Evolutionary conservation across 2,888 invertebrate genomes (phyloP).

Genomic region (Torymus texanus): DNA sequence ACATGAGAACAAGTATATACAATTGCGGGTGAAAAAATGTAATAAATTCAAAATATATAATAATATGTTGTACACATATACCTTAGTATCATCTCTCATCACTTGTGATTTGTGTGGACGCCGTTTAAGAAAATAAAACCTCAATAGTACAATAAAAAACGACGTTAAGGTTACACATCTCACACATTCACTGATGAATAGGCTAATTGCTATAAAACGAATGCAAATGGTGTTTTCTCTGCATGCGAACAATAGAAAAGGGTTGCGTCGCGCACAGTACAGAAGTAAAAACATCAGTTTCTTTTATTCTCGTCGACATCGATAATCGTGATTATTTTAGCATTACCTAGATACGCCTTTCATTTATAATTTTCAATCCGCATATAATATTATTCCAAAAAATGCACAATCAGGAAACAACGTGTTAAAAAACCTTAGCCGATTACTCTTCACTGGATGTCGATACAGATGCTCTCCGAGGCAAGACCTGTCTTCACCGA

Average conservation of each 20-base stretch:
- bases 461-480: constrained; percentile 28
- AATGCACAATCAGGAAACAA: constrained; percentile 48
- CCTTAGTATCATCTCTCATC: constrained; percentile 23
- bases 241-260: constrained; percentile 35
- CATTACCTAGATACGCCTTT: constrained; percentile 28
- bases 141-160: constrained; percentile 29
- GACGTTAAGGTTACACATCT: constrained; percentile 25
- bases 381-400: constrained; percentile 22
- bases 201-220: constrained; percentile 47
- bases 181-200: background rate
- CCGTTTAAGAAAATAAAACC: constrained; percentile 34
- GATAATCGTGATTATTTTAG: constrained; percentile 39
- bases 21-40: constrained; percentile 42
- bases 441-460: constrained; percentile 41
- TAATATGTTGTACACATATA: constrained; percentile 2
- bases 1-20: constrained; percentile 52
- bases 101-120: constrained; percentile 19
- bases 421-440: constrained; percentile 48
- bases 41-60: constrained; percentile 26
- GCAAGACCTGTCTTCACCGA: constrained; percentile 44
- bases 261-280: constrained; percentile 22
- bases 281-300: constrained; percentile 48
- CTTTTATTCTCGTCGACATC: constrained; percentile 39
- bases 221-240: constrained; percentile 28
- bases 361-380: constrained; percentile 26